Conservation (phyloP, 1,140 invertebrate genomes). For the Magallana gigas region DNA sequence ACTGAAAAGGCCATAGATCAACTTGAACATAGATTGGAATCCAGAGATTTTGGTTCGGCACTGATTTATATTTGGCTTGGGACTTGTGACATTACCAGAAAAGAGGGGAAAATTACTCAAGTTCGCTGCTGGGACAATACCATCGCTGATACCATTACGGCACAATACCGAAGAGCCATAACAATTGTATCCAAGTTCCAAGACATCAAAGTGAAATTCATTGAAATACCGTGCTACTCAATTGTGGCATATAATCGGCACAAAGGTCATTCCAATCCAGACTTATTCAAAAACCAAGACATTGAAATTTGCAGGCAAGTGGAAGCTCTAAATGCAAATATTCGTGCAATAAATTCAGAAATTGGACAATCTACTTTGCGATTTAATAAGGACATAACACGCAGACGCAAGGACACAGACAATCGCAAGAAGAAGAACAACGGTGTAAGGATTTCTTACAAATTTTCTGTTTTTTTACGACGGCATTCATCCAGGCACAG, state of each 20-base stretch:
- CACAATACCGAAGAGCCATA: neutral
- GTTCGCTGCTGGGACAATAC: neutral
- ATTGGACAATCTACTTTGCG: neutral
- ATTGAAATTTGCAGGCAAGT: slow-evolving; percentile 10
- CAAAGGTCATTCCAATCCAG: neutral
- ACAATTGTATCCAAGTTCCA: neutral
- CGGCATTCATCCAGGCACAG: neutral
- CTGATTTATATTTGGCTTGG: neutral
- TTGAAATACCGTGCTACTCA: slow-evolving; percentile 3
- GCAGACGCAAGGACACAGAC: slow-evolving; percentile 1
- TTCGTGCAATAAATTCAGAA: slow-evolving; percentile 5
- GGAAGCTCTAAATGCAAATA: neutral
- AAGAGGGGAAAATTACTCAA: slow-evolving; percentile 5
- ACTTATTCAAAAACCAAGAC: neutral
- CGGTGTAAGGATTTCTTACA: slow-evolving; percentile 2
- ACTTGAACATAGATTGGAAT: neutral
- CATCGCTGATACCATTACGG: neutral
- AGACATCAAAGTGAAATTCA: neutral
- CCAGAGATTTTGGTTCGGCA: neutral
- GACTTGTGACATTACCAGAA: neutral
- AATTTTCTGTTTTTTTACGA: slow-evolving; percentile 6
- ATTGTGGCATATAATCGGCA: neutral
- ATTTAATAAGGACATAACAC: neutral
- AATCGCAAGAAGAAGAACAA: slow-evolving; percentile 10
- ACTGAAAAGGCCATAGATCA: neutral